phyloP scores from a whole-genome alignment of 2,888 invertebrate species.

The Himalopsyche japonica region DNA sequence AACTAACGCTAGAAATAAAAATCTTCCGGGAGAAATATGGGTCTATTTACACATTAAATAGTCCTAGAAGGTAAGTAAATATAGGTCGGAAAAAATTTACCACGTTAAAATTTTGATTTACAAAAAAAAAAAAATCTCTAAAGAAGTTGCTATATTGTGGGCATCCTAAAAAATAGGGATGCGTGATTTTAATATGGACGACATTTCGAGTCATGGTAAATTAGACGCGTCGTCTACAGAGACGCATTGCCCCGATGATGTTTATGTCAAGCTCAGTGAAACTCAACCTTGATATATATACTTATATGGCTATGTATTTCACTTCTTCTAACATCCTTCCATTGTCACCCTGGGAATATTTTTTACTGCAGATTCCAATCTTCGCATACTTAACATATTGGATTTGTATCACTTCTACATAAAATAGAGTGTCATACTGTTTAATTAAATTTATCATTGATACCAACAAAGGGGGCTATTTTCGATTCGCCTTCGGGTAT shows the following conservation, averaged over 20 bases:
- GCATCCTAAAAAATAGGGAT: not conserved
- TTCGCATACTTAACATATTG: not conserved
- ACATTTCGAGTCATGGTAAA: slow-evolving; percentile 38
- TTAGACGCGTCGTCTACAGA: slow-evolving; percentile 26
- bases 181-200: slow-evolving; percentile 34
- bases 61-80: too few relatives aligned
- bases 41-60: too few relatives aligned
- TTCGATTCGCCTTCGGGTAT: too few relatives aligned
- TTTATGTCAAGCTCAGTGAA: not conserved
- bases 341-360: not conserved
- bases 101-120: too few relatives aligned
- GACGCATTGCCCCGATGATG: not conserved
- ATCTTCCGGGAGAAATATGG: too few relatives aligned
- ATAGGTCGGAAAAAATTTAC: too few relatives aligned
- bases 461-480: too few relatives aligned
- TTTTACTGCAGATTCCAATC: not conserved
- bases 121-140: not conserved
- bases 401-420: not conserved
- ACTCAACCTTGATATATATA: not conserved
- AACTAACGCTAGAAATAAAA: too few relatives aligned
- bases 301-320: not conserved
- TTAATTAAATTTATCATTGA: too few relatives aligned
- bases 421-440: too few relatives aligned
- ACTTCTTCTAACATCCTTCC: not conserved
- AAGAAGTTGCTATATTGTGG: not conserved